Base-by-base conservation (phyloP, 1,140 invertebrate genomes). In the Oreohelix idahoensis region DNA sequence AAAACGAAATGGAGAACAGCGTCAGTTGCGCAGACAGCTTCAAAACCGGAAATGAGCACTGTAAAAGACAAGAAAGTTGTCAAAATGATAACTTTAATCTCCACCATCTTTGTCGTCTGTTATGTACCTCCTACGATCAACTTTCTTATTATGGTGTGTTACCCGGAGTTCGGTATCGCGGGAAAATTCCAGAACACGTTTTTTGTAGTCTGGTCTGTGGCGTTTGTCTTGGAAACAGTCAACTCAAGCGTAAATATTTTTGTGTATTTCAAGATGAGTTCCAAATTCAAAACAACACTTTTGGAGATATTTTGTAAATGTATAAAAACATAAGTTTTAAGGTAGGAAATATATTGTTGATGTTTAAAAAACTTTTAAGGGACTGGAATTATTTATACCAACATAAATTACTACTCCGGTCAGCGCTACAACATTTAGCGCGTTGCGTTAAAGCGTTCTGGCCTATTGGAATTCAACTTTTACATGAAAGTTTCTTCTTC, bases 31-130 rank as follows among this genome's bases (percentile, higher is more conserved):
- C 10, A 39, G 15, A 29, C 38, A 74, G 38, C 35, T 8, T 23
- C 38, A 11, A 74, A 39, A 39, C 35, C 5, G 70, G 71, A 74
- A 10, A 74, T 23, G 15, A 2, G 1, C 11, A 32, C 53, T 2
- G 53, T 66, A 23, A 66, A 66, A 66, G 63, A 66, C 2, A 29
- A 32, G 8, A 66, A 42, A 49, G 71, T 74, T 49, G 71, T 74
- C 10, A 74, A 74, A 42, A 74, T 74, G 71, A 35, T 74, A 15
- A 74, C 71, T 8, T 74, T 74, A 29, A 74, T 74, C 1, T 74
- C 71, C 32, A 42, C 8, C 13, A 74, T 74, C 20, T 74, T 74
- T 35, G n/a, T 74, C 20, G 23, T 74, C 36, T 74, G 71, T 26
- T 74, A 29, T 49, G 38, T 74, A 4, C 71, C 71, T 0, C 38